Base-by-base conservation (phyloP, 2,113 vertebrate genomes). In the Excalfactoria chinensis region DNA sequence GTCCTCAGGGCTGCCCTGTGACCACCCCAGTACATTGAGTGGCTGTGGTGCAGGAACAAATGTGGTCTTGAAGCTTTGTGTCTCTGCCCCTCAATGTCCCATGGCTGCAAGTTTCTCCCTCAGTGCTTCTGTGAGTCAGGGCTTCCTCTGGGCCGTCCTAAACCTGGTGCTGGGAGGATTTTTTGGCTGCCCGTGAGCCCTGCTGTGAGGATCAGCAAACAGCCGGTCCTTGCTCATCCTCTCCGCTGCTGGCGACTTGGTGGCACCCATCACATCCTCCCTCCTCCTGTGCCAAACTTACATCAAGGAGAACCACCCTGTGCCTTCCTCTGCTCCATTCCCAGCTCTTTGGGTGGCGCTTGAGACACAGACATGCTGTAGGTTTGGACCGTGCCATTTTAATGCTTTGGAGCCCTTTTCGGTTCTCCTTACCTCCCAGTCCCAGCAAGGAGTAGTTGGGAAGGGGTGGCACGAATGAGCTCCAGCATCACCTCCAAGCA, bases 61-160 rank as follows among this genome's bases (percentile, higher is more conserved):
- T 60, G 55, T 58, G 41, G 59, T 75, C 91, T 82, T 79, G 85
- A 72, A 78, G 51, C 5, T 1, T 43, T 63, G 59, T 49, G 19
- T 72, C 48, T 60, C 1, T 6, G 7, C 2, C 3, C 68, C 44
- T 48, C 74, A 53, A 62, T 26, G 13, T 84, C 67, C 63, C 58
- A 30, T 1, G 1, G 77, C 1, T 0, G 66, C 40, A 1, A 5
- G 80, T 74, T 86, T 75, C 0, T 1, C 86, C 49, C 16, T n/a
- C 30, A 37, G 67, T 35, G 49, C 59, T 62, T 75, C n/a, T 3
- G 3, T 77, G 70, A 84, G 43, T 78, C 81, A 68, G 22, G 58
- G 40, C 58, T 90, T 90, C 67, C 89, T 93, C 23, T 2, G 2
- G 87, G 44, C 91, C 67, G 35, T 60, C 79, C 69, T 75, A 79